Base-by-base conservation (phyloP, 2,113 vertebrate genomes). In the Hippocampus barbouri region DNA sequence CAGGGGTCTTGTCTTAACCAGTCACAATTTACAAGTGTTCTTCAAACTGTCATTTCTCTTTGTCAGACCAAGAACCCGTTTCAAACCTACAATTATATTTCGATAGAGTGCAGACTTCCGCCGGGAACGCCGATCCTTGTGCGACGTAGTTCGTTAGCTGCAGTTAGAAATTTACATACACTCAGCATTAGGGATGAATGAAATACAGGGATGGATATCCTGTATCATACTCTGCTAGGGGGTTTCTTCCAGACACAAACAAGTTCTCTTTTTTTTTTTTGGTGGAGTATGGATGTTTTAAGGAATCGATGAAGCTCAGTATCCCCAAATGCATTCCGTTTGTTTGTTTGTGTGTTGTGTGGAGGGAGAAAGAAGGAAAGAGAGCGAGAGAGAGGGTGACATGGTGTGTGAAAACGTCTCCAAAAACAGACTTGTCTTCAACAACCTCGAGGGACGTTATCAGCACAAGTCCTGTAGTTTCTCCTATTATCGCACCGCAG, bases 401-500 rank as follows among this genome's bases (percentile, higher is more conserved):
- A 16, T 7, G 18, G 4, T 51, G 68, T 23, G 20, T 30, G 34
- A 15, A 59, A 69, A 71, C 14, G 25, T 68, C 27, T 79, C 23
- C 64, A 56, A 21, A 67, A 71, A 62, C 62, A 70, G 72, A 75
- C 71, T 60, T 68, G 68, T 70, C 73, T 25, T 62, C 69, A 69
- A n/a, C 47, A 30, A 76, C 76, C 78, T 78, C 66, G 4, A 8
- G 79, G 71, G 72, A 68, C 20, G 12, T 67, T 78, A 72, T 73
- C 66, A n/a, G 73, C 78, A 61, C 74, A 71, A 72, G 74, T 77
- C 70, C 70, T 85, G 72, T 67, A 57, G 30, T 75, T 73, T 81
- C 71, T 74, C 59, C n/a, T 61, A 41, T 68, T 41, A 56, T 84
- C 73, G 77, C 71, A 56, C 6, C 66, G 8, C 65, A 18, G 30